Conservation (phyloP, 1,140 invertebrate species). For the Agrilus planipennis region DNA sequence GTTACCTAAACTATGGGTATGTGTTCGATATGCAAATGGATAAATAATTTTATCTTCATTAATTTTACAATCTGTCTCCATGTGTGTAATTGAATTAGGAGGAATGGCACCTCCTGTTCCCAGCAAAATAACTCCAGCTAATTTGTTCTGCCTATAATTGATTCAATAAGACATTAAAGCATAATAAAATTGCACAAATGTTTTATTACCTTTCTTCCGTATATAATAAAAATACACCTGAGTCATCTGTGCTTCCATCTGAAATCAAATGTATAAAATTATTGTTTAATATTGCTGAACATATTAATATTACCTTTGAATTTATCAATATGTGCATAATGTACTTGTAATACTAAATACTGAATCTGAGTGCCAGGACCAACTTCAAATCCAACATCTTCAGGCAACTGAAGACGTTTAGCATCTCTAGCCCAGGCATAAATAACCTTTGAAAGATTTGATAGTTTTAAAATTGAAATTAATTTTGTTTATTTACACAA, state of each 20-base stretch:
- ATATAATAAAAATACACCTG: conserved; percentile 68
- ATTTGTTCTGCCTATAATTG: conserved; percentile 39
- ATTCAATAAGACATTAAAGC: not conserved
- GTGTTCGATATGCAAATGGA: conserved; percentile 90
- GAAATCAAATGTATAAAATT: too few species aligned
- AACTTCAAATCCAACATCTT: conserved; percentile 73
- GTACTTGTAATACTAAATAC: conserved; percentile 84
- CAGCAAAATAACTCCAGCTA: conserved; percentile 78
- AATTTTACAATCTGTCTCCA: conserved; percentile 79
- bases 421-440: conserved; percentile 98
- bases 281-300: too few species aligned
- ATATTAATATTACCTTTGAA: conserved; percentile 48
- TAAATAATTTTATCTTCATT: conserved; percentile 72
- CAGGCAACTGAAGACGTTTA: conserved; percentile 69
- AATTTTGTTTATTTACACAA: not conserved
- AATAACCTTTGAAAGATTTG: conserved; percentile 52
- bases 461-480: not conserved
- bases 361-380: conserved; percentile 58
- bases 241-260: conserved; percentile 63
- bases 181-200: not conserved
- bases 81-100: conserved; percentile 57
- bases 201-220: conserved; percentile 56
- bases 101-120: conserved; percentile 71
- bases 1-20: conserved; percentile 80
- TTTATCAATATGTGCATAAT: conserved; percentile 57